Percentiles rank a stretch among this genome's conserved stretches.
phyloP scores from a whole-genome alignment of 1,140 invertebrate genomes.

The Phenacoccus solenopsis region DNA sequence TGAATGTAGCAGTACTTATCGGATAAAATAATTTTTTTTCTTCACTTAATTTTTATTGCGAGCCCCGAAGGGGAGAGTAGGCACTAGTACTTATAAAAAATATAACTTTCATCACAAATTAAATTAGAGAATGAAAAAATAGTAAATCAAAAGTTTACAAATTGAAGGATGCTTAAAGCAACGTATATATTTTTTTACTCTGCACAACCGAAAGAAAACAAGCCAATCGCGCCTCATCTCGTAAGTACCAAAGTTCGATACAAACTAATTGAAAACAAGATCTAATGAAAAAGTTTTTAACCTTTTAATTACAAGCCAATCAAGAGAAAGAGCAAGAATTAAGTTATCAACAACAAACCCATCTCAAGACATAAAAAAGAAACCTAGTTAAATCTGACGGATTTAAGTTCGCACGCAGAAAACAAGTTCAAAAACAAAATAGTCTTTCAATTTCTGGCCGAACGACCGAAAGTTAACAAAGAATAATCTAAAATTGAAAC shows the following conservation, averaged over 20 bases:
- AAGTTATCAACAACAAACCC: slow-evolving; percentile 2
- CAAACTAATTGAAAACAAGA: background rate
- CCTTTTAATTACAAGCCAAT: background rate
- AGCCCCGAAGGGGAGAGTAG: no score
- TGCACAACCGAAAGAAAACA: background rate
- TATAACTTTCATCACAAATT: background rate
- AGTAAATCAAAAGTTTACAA: background rate
- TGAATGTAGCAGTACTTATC: no score
- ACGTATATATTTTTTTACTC: background rate
- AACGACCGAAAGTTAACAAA: background rate
- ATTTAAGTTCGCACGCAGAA: background rate
- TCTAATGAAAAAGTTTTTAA: slow-evolving; percentile 3
- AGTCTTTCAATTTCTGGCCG: background rate
- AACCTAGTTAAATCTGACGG: background rate
- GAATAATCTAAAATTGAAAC: slow-evolving; percentile 3
- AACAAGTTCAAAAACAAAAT: background rate
- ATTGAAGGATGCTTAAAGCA: background rate
- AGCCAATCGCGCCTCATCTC: no score
- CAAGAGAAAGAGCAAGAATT: background rate
- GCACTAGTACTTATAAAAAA: background rate
- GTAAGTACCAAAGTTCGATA: background rate
- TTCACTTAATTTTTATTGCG: no score
- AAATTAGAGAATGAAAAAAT: background rate
- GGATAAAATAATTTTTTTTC: no score
- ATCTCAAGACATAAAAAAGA: background rate